Percentiles rank a stretch among this genome's conserved stretches.
Conservation (phyloP, 1,140 invertebrate genomes). For the Sitophilus oryzae region DNA sequence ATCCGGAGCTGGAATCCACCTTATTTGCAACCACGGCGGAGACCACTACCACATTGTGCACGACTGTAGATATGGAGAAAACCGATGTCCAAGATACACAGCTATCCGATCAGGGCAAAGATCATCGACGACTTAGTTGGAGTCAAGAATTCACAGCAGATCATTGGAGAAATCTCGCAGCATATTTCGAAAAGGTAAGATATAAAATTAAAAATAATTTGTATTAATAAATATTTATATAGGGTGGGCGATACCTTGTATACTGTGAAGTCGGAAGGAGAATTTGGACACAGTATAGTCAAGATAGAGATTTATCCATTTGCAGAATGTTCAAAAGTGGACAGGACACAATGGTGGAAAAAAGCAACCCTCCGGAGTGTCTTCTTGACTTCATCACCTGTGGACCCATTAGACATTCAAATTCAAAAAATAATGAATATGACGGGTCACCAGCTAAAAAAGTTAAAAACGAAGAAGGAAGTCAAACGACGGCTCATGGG, state of each 20-base stretch:
- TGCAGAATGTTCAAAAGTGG: constrained; percentile 2
- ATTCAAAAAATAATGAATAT: background rate
- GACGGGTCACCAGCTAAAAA: background rate
- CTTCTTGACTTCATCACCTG: constrained; percentile 16
- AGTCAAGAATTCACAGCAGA: background rate
- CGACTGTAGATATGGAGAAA: constrained; percentile 9
- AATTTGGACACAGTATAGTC: constrained; percentile 10
- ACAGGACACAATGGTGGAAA: constrained; percentile 15
- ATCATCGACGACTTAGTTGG: background rate
- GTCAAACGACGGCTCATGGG: background rate
- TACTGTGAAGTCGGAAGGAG: constrained; percentile 16
- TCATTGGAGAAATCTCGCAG: constrained; percentile 10
- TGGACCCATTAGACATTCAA: constrained; percentile 10
- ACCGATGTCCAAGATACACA: constrained; percentile 4
- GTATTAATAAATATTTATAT: background rate
- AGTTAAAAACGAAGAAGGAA: background rate
- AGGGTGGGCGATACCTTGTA: constrained; percentile 9
- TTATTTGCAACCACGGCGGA: background rate
- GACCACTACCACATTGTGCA: constrained; percentile 18
- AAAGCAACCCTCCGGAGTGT: background rate
- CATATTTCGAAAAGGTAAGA: too few species aligned
- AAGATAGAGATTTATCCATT: constrained; percentile 17
- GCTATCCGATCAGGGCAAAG: background rate
- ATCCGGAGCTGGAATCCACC: background rate
- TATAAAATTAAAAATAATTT: constrained; percentile 3